phyloP scores from a whole-genome alignment of 2,113 vertebrate species.

The Pavo muticus region DNA sequence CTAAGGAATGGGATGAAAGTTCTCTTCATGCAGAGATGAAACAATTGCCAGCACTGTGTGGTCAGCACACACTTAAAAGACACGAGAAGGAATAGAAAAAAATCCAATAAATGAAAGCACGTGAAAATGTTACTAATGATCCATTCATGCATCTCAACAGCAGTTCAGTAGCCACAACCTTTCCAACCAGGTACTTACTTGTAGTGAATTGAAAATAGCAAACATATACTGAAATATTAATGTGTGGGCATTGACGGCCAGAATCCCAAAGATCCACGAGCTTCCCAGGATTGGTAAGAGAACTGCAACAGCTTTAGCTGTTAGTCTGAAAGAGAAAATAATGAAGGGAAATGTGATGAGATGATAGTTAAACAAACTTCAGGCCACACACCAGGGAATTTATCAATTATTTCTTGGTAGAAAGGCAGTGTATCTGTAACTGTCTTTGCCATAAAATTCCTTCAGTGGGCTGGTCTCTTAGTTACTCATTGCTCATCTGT shows the following conservation, averaged over 20 bases:
- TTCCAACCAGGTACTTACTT: constrained; percentile 78
- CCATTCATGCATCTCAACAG: neutral
- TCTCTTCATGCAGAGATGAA: neutral
- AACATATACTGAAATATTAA: constrained; percentile 95
- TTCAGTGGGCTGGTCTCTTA: neutral
- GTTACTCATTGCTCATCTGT: neutral
- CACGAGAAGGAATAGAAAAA: neutral
- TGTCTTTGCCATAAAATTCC: neutral
- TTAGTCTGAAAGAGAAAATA: constrained; percentile 81
- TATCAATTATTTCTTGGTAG: neutral
- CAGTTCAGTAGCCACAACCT: neutral
- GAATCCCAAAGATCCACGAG: constrained; percentile 95
- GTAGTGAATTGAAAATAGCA: constrained; percentile 93
- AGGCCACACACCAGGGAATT: neutral
- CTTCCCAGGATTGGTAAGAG: constrained; percentile 94
- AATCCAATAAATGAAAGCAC: neutral
- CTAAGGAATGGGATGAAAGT: neutral
- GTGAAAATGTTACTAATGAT: neutral
- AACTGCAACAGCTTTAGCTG: constrained; percentile 93
- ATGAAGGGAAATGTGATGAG: neutral
- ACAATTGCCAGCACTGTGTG: neutral
- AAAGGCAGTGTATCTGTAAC: neutral
- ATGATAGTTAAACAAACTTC: neutral
- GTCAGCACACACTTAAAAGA: neutral
- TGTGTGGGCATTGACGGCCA: constrained; percentile 88